Base-by-base conservation (phyloP, 2,888 invertebrate species). In the Chrysolina haemoptera region DNA sequence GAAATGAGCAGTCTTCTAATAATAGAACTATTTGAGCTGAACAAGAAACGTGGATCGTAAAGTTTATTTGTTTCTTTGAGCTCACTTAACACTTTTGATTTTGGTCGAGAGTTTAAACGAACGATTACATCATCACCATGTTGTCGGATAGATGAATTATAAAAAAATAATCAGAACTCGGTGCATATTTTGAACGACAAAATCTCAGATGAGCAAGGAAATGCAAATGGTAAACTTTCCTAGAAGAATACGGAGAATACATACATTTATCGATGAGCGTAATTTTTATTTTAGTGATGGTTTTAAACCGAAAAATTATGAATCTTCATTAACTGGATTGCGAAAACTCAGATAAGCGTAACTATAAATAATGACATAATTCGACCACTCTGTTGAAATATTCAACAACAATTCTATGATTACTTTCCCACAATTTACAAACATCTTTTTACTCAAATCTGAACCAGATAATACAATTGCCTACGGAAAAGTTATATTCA, bases 81-180 rank as follows among this genome's bases (percentile, higher is more conserved):
- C 71, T 74, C 72, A 76, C 67, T 69, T 76, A 73, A 76, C 71
- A 79, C 79, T 79, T 79, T 78, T 71, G 73, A 74, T 76, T 75
- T 78, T 79, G 71, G 77, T 75, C 78, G 77, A 70, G 68, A 76
- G 71, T 77, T 75, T 71, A 78, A 78, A 79, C 75, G 78, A 76
- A 77, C 62, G 68, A 66, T 75, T 75, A 70, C 75, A 75, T 75
- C 75, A 74, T 71, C 74, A 40, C 16, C 20, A 50, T 59, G 74
- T 64, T 63, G 14, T 11, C 40, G 62, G 35, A 53, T 74, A 74
- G 71, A 71, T 68, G 67, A n/a, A 68, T 67, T 70, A 59, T 59
- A 59, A 35, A 59, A 50, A 50, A 50, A 59, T 59, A 59, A 27
- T 59, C 14, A 9, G 3, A 46, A 46, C 46, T 46, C n/a, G 0